A percentile compares a stretch with the other conserved stretches of the same genome.
Conservation (phyloP, 2,797 vertebrate species). For the Melanotaenia pygmaea region DNA sequence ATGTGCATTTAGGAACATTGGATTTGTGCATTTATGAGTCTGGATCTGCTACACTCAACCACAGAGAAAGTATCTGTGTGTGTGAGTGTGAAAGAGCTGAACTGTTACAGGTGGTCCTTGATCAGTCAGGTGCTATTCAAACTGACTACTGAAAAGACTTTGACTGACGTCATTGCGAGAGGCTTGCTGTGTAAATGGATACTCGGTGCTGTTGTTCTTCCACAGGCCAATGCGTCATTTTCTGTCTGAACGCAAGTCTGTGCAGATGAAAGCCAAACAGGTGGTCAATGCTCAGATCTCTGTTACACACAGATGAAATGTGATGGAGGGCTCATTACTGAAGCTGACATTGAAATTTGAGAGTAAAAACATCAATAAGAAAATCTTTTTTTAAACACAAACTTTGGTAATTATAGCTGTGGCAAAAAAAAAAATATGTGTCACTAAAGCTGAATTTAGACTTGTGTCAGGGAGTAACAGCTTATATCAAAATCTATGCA, state of each 20-base stretch:
- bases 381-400: too few species aligned
- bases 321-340: background rate
- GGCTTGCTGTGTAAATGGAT: slow-evolving; percentile 38
- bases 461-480: too few species aligned
- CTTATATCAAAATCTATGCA: too few species aligned
- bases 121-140: slow-evolving; percentile 48
- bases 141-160: slow-evolving; percentile 30
- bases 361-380: background rate
- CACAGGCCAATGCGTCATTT: slow-evolving; percentile 25
- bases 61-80: slow-evolving; percentile 10
- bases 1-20: slow-evolving; percentile 63
- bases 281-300: background rate
- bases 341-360: slow-evolving; percentile 6
- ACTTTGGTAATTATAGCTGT: too few species aligned
- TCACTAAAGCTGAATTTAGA: too few species aligned
- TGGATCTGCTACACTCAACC: slow-evolving; percentile 23
- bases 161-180: slow-evolving; percentile 25
- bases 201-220: background rate
- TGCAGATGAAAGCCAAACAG: slow-evolving; percentile 3
- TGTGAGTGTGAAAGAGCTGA: slow-evolving; percentile 4
- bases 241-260: slow-evolving; percentile 8
- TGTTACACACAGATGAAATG: background rate
- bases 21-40: slow-evolving; percentile 10
- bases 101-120: slow-evolving; percentile 38
- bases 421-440: too few species aligned